Base-by-base conservation (phyloP, 2,797 vertebrate species). In the Loriculus beryllinus region DNA sequence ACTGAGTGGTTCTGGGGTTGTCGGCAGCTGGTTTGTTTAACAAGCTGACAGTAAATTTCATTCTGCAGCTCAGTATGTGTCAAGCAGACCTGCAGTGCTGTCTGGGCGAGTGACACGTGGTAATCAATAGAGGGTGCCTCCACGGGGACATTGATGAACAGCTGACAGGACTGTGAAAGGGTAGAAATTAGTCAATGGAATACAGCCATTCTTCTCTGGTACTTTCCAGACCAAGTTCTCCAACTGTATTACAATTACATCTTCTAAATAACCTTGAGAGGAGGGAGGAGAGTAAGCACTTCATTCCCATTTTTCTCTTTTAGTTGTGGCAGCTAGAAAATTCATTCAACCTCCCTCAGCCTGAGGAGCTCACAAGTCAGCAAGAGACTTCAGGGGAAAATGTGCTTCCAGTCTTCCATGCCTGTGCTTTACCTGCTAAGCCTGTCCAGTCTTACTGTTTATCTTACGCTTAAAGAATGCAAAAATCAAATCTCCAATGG, bases 81-180 rank as follows among this genome's bases (percentile, higher is more conserved):
- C 86, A 99, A 97, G 96, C 99, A 99, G 95, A 99, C 99, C 94
- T 99, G 99, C 96, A 99, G 93, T 10, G 98, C 99, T 10, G 98
- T 99, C 98, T 99, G 99, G 81, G 99, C 99, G 96, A 99, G 97
- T 3, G 99, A 99, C 62, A 99, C 99, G 0, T 99, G 99, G 97
- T 99, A 99, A 96, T 99, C 99, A 51, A 99, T 97, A 1, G 99
- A 99, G 11, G 99, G 97, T 0, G 99, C 98, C 96, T 99, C 99
- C 52, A 99, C 98, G 16, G 99, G 98, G 84, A 99, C 99, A 0
- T 99, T 99, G 97, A 99, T 99, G 97, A 99, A 99, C 90, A 99
- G 98, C 97, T 99, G 99, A 96, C 99, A 99, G 71, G 98, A 99
- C 99, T 99, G 97, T 37, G 75, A 72, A 78, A 93, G n/a, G 7